Conservation (phyloP, 2,888 invertebrate species). For the Hemaris fuciformis region DNA sequence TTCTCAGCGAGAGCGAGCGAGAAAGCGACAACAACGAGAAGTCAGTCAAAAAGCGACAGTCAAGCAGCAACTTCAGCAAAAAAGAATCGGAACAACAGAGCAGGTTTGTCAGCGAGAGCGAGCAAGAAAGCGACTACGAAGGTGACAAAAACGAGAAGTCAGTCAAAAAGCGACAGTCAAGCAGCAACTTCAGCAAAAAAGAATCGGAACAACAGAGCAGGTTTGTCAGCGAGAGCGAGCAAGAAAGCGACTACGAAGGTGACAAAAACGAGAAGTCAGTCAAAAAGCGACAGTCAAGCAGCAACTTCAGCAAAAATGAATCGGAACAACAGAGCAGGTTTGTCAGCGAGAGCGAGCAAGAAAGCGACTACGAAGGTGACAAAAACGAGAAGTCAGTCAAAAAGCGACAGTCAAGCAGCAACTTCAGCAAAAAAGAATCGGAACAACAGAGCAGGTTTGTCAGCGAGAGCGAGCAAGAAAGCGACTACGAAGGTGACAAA, state of each 20-base stretch:
- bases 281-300: background rate
- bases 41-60: background rate
- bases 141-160: too few relatives aligned
- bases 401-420: background rate
- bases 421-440: background rate
- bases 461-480: background rate
- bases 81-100: background rate
- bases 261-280: too few relatives aligned
- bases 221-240: background rate
- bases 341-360: background rate
- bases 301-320: background rate
- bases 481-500: background rate
- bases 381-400: background rate
- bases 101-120: background rate
- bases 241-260: background rate
- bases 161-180: background rate
- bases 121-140: background rate
- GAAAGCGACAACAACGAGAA: background rate
- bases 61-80: background rate
- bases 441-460: background rate
- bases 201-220: background rate
- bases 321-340: background rate
- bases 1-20: background rate
- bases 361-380: background rate
- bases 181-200: background rate